Conservation (phyloP, 2,113 vertebrate species). For the Quiscalus mexicanus region DNA sequence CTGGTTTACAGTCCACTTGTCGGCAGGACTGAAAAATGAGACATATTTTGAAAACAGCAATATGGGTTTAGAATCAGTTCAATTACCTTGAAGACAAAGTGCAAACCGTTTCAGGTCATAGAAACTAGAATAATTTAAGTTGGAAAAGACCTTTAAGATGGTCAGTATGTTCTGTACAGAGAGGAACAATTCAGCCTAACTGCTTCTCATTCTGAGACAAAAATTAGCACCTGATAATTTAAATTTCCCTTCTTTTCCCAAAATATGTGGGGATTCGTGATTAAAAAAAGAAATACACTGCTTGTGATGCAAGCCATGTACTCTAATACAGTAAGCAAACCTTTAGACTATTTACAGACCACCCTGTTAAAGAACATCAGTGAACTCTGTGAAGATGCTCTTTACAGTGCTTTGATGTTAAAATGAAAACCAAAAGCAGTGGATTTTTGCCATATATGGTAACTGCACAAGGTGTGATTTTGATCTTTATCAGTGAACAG, state of each 20-base stretch:
- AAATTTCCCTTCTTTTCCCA: not conserved
- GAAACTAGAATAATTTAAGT: not conserved
- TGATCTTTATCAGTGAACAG: constrained; percentile 41
- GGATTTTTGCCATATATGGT: constrained; percentile 67
- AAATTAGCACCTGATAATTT: not conserved
- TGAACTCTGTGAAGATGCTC: constrained; percentile 68
- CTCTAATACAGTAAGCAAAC: constrained; percentile 70
- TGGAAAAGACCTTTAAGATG: not conserved
- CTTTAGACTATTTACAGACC: constrained; percentile 75
- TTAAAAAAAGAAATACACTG: constrained; percentile 30
- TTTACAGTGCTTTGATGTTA: constrained; percentile 67
- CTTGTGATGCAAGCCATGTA: constrained; percentile 53
- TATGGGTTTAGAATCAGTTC: not conserved
- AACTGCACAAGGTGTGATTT: constrained; percentile 58
- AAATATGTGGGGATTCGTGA: not conserved
- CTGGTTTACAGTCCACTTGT: not conserved
- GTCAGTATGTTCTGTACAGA: not conserved
- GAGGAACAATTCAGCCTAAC: not conserved
- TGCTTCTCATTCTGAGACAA: not conserved
- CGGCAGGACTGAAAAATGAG: not conserved
- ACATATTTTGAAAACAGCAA: not conserved
- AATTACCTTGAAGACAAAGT: not conserved
- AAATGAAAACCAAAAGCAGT: constrained; percentile 41
- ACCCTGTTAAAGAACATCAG: constrained; percentile 66
- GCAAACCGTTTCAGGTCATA: not conserved